These are phyloP conservation scores for Xylota sylvarum DNA, from an alignment of 2,888 invertebrate species.

Conservation along the genomic window DNA sequence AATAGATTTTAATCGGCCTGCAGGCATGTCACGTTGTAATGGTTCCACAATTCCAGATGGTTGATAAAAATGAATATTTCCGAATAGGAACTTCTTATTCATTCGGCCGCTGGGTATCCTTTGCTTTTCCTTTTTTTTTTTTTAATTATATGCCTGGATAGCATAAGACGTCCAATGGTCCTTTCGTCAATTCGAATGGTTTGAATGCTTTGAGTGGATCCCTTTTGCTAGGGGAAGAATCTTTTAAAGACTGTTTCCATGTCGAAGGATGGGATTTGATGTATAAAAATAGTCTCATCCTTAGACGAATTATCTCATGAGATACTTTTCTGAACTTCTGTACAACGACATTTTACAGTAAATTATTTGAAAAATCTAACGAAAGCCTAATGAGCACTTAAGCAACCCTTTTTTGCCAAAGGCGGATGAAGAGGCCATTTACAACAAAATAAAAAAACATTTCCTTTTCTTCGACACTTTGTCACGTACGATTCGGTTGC, in stretches of 20 bases:
- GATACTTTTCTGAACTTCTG: slow-evolving; percentile 2
- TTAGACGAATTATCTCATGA: slow-evolving; percentile 46
- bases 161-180: slow-evolving; percentile 35
- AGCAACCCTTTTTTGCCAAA: slow-evolving; percentile 46
- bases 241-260: slow-evolving; percentile 4
- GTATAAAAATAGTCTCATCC: slow-evolving; percentile 15
- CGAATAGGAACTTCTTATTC: slow-evolving; percentile 39
- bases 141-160: slow-evolving; percentile 56
- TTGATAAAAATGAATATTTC: slow-evolving; percentile 60
- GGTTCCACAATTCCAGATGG: slow-evolving; percentile 50
- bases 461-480: slow-evolving; percentile 55
- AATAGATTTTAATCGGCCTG: slow-evolving; percentile 71
- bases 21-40: slow-evolving; percentile 59
- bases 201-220: neutral
- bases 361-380: slow-evolving; percentile 18
- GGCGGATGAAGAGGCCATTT: slow-evolving; percentile 40
- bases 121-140: slow-evolving; percentile 35
- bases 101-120: slow-evolving; percentile 45
- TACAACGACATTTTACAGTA: slow-evolving; percentile 49
- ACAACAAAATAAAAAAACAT: slow-evolving; percentile 3
- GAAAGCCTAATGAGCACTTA: slow-evolving; percentile 68
- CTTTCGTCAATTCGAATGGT: slow-evolving; percentile 23
- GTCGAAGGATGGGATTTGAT: neutral
- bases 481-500: slow-evolving; percentile 63
- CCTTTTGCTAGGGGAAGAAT: slow-evolving; percentile 3